Conservation (phyloP, 1,140 invertebrate species). For the Pectinophora gossypiella region DNA sequence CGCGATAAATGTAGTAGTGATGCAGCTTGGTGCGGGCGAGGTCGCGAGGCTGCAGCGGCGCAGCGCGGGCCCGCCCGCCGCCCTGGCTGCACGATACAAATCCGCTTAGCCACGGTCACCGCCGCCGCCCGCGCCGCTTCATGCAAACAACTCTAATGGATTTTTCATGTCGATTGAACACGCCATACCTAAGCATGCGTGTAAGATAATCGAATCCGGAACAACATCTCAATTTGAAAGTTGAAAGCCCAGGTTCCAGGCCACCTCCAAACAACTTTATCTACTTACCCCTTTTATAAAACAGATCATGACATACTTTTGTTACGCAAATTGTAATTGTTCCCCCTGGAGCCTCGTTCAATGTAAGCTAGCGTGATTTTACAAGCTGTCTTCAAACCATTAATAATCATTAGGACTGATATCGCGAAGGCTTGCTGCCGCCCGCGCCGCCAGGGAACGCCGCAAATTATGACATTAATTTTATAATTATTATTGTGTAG, state of each 20-base stretch:
- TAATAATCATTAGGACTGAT: constrained; percentile 66
- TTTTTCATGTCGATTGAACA: constrained; percentile 73
- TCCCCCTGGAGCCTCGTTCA: neutral
- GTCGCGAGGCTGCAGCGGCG: neutral
- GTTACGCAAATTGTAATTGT: neutral
- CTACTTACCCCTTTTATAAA: too few species aligned
- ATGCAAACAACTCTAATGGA: constrained; percentile 65
- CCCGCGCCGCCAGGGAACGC: constrained; percentile 13
- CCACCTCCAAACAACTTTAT: too few species aligned
- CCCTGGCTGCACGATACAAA: constrained; percentile 32
- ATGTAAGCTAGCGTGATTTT: constrained; percentile 33
- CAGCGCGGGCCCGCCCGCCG: neutral
- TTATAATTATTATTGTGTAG: constrained; percentile 52
- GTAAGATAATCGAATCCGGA: constrained; percentile 36
- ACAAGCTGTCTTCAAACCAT: constrained; percentile 48
- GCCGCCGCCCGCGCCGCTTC: constrained; percentile 35
- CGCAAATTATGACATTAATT: constrained; percentile 64
- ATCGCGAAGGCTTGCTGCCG: constrained; percentile 31
- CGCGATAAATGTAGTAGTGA: constrained; percentile 1
- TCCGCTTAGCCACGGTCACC: constrained; percentile 69
- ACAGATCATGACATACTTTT: too few species aligned
- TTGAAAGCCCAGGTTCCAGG: too few species aligned
- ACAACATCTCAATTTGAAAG: too few species aligned
- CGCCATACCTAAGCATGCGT: constrained; percentile 39
- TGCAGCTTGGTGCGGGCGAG: neutral